Base-by-base conservation (phyloP, 2,797 vertebrate genomes). In the Miopithecus talapoin region DNA sequence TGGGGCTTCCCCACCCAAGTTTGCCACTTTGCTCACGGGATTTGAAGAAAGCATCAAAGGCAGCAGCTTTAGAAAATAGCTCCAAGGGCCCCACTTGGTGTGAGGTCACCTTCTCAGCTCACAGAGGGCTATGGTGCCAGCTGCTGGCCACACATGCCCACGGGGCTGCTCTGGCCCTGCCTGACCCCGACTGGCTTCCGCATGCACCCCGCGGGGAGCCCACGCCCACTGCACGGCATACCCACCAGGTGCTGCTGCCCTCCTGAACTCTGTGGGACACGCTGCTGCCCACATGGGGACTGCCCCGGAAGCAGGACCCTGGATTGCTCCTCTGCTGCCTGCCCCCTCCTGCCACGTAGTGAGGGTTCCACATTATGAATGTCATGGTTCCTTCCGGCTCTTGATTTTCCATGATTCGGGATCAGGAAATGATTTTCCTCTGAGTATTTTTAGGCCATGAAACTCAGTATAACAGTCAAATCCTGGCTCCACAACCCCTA, bases 11-110 rank as follows among this genome's bases (percentile, higher is more conserved):
- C 94, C 17, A 1, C 36, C 4, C 4, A 43, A 74, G 93, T 41
- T 41, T 8, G 50, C 21, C 0, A 2, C 64, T 97, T 76, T 48
- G 53, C 85, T 97, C 85, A 75, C 8, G 0, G 0, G 72, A 5
- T 96, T 91, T 96, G 96, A 94, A 95, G 80, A 84, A 91, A 8
- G 55, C 94, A 78, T 88, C 93, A 85, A 93, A 96, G 95, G 9
- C 53, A 17, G 46, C 24, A 36, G 53, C 70, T 74, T 61, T 26
- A 83, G 96, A 96, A 97, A 97, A 33, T 24, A 50, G 72, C 79
- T 98, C 75, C 91, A 26, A 26, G 76, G 93, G 26, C 88, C 19
- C 13, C 53, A n/a, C 19, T 9, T 36, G n/a, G 33, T 87, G 87
- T 1, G 0, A 83, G 89, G 96, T 97, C 94, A 46, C 43, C 26